Percentiles rank a stretch among this genome's conserved stretches.
These are phyloP conservation scores for Lepidotrigona ventralis DNA, from an alignment of 1,140 invertebrate species.

Conservation along the genomic window DNA sequence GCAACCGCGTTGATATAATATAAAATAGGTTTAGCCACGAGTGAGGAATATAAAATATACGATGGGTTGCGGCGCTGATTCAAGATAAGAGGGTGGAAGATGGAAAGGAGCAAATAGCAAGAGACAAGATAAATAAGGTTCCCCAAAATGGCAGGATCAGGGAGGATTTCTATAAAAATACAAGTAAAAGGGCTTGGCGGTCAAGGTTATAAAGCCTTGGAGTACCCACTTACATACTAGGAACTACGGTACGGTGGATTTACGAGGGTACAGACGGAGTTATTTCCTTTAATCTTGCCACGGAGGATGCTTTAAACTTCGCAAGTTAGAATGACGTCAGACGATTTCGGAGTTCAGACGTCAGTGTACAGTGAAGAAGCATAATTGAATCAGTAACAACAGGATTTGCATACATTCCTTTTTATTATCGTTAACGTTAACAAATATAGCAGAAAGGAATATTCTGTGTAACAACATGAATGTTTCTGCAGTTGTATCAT, in stretches of 20 bases:
- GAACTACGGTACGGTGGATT: background rate
- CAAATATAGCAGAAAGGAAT: no score
- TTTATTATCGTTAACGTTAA: no score
- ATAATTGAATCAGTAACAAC: no score
- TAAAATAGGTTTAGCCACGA: background rate
- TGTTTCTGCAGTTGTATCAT: no score
- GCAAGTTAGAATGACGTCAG: background rate
- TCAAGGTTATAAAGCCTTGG: background rate
- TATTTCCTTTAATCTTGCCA: conserved; percentile 9
- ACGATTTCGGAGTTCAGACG: background rate
- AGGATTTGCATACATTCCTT: no score
- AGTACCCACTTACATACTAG: background rate
- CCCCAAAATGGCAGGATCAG: background rate
- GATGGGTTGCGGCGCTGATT: background rate
- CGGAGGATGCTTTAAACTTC: background rate
- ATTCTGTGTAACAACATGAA: no score
- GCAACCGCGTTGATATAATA: background rate
- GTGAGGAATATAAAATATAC: background rate
- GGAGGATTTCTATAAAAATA: conserved; percentile 3
- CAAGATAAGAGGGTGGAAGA: background rate
- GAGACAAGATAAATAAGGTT: background rate
- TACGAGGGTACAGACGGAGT: background rate
- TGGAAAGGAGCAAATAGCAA: background rate
- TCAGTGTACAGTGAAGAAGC: no score
- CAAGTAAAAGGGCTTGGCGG: background rate